Base-by-base conservation (phyloP, 1,140 invertebrate species). In the Parapsyche elsis region DNA sequence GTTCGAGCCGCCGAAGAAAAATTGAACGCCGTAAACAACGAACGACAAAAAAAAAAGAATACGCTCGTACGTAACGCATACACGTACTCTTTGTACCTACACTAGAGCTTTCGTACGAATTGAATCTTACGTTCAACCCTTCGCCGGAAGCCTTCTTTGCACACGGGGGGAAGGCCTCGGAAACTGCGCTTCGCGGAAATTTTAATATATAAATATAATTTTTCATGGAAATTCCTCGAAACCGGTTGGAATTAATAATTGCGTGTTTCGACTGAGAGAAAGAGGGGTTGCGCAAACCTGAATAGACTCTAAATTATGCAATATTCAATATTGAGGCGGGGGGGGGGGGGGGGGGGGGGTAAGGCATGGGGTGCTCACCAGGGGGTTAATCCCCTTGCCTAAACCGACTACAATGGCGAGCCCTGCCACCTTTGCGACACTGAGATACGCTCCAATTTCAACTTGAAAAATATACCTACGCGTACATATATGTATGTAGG, bases 301-400 rank as follows among this genome's bases (percentile, higher is more conserved):
- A 83, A 80, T 83, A 79, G 76, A 53, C 76, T 80, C 61, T 83
- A 81, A 83, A 83, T 83, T 83, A 83, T 83, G 81, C 81, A 83
- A 79, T 81, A 79, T 83, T 83, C 81, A 83, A 83, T 83, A 83
- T 83, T 83, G 81, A 53, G 79, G 79, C 30, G 81, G 53, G 64
- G 77, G 38, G 44, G 30, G 30, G 30, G 30, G 1, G 30, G 30
- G 30, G 30, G 30, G 30, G 30, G 1, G 30, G 30, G 30, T 38
- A 38, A 7, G 30, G 30, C 30, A 26, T n/a, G 67, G 30, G 61
- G 81, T 38, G 59, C 49, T 9, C 57, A 10, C n/a, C 57, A 14
- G 75, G 78, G 76, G 73, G 46, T 23, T 67, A 67, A 64, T 61
- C 46, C 71, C 71, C 71, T 57, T 7, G 53, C 16, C 75, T 26